Conservation (phyloP, 2,113 vertebrate species). For the Cranoglanis bouderius region DNA sequence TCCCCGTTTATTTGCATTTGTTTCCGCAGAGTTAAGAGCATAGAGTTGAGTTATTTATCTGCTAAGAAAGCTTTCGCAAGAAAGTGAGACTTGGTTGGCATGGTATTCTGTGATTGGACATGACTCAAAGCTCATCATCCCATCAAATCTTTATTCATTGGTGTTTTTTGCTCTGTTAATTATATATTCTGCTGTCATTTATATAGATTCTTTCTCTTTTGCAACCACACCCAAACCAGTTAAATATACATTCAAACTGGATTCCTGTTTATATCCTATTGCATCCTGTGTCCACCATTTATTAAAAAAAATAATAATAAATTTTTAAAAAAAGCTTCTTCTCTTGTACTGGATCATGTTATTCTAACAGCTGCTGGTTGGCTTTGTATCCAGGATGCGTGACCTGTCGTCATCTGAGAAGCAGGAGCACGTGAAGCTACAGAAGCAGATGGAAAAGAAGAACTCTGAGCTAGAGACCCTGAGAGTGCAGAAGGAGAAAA, state of each 20-base stretch:
- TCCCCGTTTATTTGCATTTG: constrained; percentile 51
- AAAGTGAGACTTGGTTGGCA: neutral
- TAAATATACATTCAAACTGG: neutral
- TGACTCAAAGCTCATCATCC: neutral
- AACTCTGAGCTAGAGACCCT: constrained; percentile 87
- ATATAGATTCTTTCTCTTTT: neutral
- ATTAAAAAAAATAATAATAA: neutral
- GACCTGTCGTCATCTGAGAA: constrained; percentile 94
- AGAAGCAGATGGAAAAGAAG: constrained; percentile 98
- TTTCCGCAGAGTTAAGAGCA: constrained; percentile 20
- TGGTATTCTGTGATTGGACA: neutral
- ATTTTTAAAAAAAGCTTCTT: neutral
- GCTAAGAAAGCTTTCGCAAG: neutral
- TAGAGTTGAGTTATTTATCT: neutral
- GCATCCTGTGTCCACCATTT: neutral
- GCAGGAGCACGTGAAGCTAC: constrained; percentile 92
- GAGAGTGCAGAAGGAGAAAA: constrained; percentile 88
- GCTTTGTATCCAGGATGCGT: constrained; percentile 80
- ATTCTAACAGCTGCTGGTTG: neutral
- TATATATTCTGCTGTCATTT: neutral
- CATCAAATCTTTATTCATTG: neutral
- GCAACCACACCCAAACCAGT: neutral
- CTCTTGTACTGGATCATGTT: neutral
- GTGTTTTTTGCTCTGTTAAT: neutral
- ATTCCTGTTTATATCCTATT: neutral